Percentiles rank a stretch among this genome's conserved stretches.
Evolutionary conservation across 1,140 invertebrate species (phyloP).

Genomic region (Brachionus paranguensis): DNA sequence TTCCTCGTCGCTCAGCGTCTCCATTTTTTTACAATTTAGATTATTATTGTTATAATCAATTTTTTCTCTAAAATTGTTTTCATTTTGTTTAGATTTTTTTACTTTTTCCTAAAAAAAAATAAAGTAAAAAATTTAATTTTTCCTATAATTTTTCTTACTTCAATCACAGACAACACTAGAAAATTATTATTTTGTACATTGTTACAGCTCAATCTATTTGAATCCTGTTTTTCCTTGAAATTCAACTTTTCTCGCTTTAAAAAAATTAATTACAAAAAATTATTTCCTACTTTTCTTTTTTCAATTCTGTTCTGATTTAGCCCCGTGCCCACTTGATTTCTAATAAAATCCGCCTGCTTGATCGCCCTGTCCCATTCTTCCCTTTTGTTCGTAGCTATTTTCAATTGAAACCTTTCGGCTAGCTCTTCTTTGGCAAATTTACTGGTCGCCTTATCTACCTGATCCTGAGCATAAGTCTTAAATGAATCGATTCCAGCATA

Average conservation of each 20-base stretch:
- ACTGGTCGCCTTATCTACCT: conserved; percentile 2
- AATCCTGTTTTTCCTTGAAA: background rate
- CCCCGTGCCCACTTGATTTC: background rate
- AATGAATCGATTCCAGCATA: conserved; percentile 33
- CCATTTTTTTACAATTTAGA: background rate
- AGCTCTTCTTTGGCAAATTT: conserved; percentile 32
- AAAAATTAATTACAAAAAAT: background rate
- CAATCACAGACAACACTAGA: background rate
- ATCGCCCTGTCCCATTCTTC: conserved; percentile 28
- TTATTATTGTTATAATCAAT: background rate
- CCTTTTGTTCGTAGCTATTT: background rate
- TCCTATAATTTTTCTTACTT: background rate
- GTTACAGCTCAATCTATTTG: background rate
- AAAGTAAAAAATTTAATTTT: background rate
- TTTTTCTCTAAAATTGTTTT: background rate
- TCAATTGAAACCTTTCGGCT: conserved; percentile 29
- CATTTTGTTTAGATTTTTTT: background rate
- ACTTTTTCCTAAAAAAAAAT: background rate
- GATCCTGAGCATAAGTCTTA: conserved; percentile 31
- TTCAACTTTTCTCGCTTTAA: background rate
- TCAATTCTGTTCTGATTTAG: background rate
- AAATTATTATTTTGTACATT: background rate
- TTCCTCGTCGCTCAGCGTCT: background rate
- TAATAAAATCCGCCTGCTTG: background rate
- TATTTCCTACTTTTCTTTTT: conserved; percentile 7